Evolutionary conservation across 2,113 vertebrate species (phyloP).

Genomic region (Panurus biarmicus): DNA sequence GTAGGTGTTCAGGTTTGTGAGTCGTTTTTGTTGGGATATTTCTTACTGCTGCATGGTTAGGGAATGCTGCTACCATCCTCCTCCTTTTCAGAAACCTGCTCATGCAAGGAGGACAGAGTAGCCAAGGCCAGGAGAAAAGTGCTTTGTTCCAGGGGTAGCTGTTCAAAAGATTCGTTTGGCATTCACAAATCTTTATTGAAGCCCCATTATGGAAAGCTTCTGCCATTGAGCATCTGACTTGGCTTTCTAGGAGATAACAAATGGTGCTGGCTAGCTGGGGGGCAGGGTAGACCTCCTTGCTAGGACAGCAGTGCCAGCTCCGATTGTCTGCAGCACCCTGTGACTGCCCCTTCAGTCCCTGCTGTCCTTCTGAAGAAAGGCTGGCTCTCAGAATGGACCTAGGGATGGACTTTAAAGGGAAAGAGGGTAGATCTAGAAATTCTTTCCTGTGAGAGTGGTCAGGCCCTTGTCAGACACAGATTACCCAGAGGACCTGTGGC

Average conservation of each 20-base stretch:
- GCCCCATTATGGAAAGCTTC: neutral
- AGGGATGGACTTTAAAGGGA: neutral
- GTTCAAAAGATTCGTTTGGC: neutral
- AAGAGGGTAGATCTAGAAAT: neutral
- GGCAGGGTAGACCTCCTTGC: neutral
- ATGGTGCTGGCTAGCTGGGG: neutral
- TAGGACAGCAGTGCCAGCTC: neutral
- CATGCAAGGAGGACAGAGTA: neutral
- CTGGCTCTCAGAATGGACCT: neutral
- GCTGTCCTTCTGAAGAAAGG: neutral
- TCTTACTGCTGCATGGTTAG: neutral
- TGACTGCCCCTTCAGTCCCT: neutral
- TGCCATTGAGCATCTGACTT: neutral
- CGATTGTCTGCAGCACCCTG: neutral
- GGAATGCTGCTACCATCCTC: neutral
- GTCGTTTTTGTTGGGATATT: neutral
- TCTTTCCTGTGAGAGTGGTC: neutral
- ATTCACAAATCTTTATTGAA: neutral
- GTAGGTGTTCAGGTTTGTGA: neutral
- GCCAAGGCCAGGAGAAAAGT: neutral
- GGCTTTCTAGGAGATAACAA: neutral
- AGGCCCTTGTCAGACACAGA: neutral
- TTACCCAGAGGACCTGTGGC: neutral
- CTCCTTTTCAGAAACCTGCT: neutral
- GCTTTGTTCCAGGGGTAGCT: accelerated